Conservation (phyloP, 2,113 vertebrate species). For the Alligator mississippiensis region DNA sequence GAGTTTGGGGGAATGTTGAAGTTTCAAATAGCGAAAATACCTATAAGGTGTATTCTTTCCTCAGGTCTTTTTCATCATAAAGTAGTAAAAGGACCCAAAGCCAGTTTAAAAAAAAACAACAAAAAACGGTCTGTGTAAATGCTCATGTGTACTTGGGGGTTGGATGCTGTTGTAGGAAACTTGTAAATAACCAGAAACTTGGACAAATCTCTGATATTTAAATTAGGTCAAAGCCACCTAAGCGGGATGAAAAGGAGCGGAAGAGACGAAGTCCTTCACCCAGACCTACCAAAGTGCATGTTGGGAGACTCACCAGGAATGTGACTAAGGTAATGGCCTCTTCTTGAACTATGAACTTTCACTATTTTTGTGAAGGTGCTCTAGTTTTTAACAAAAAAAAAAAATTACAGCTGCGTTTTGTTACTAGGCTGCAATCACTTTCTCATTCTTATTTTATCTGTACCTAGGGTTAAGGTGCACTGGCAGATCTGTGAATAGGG, state of each 20-base stretch:
- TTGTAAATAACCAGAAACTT: neutral
- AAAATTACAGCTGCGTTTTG: neutral
- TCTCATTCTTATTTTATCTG: neutral
- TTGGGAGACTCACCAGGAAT: slow-evolving; percentile 94
- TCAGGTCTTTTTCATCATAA: neutral
- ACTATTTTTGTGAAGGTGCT: fast-evolving
- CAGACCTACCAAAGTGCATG: slow-evolving; percentile 94
- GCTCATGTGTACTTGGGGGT: neutral
- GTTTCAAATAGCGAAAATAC: neutral
- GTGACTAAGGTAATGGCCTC: slow-evolving; percentile 90
- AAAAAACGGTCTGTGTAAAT: neutral
- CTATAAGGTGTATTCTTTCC: neutral
- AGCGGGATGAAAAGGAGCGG: slow-evolving; percentile 95
- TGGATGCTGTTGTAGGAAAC: neutral
- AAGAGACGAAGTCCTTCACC: slow-evolving; percentile 94
- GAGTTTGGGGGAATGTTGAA: neutral
- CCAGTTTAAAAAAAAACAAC: neutral
- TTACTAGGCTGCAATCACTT: neutral
- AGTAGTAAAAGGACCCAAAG: neutral
- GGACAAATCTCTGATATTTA: neutral
- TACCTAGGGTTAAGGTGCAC: neutral
- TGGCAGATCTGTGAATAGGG: neutral
- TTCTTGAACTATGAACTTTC: fast-evolving
- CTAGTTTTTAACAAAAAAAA: neutral
- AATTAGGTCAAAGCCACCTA: slow-evolving; percentile 93